Conservation (phyloP, 2,797 vertebrate species). For the Schizothorax lantsangensis region DNA sequence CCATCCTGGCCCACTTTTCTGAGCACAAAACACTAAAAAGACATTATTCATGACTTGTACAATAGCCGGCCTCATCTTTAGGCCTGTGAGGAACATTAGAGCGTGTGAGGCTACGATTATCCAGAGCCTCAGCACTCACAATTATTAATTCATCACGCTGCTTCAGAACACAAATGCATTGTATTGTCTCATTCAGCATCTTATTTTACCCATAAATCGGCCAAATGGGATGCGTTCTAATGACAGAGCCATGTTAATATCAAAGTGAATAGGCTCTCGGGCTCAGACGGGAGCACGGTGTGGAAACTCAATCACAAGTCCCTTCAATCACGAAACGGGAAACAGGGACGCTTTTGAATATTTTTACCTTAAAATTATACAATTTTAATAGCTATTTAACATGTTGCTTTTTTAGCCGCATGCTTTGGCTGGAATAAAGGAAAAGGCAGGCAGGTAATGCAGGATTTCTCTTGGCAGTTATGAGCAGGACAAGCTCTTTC, state of each 20-base stretch:
- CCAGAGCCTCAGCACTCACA: conserved; percentile 84
- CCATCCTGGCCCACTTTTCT: conserved; percentile 17
- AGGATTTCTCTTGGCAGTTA: conserved; percentile 83
- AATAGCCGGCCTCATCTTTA: conserved; percentile 75
- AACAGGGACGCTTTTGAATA: conserved; percentile 90
- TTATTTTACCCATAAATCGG: conserved; percentile 83
- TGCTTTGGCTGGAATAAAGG: not conserved
- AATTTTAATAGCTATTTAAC: conserved; percentile 90
- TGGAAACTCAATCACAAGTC: conserved; percentile 96
- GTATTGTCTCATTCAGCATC: conserved; percentile 90
- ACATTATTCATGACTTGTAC: conserved; percentile 75
- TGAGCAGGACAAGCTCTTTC: conserved; percentile 85
- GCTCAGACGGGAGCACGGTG: conserved; percentile 86
- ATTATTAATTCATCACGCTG: conserved; percentile 92
- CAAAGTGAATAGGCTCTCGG: conserved; percentile 84
- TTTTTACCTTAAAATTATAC: conserved; percentile 89
- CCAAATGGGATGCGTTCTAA: conserved; percentile 88
- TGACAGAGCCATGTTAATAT: conserved; percentile 96
- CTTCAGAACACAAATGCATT: conserved; percentile 90
- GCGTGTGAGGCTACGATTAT: conserved; percentile 80
- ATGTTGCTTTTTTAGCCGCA: conserved; percentile 73
- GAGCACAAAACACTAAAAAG: conserved; percentile 71
- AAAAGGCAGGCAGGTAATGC: conserved; percentile 79
- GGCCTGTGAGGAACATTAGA: conserved; percentile 67
- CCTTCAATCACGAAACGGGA: conserved; percentile 90